Conservation (phyloP, 2,888 invertebrate genomes). For the Siphonodentalium dalli region DNA sequence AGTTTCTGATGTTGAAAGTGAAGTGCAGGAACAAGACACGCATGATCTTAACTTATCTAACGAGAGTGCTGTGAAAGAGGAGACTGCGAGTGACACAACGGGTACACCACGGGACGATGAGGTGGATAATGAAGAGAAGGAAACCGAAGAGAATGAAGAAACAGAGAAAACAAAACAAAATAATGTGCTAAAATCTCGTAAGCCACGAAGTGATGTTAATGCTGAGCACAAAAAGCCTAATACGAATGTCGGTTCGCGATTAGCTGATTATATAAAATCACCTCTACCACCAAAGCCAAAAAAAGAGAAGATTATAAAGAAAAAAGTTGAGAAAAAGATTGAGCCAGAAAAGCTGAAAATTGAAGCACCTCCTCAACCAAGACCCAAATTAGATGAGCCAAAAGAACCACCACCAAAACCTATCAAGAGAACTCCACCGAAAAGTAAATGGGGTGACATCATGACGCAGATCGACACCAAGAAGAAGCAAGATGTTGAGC, state of each 20-base stretch:
- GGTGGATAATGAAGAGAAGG: constrained; percentile 19
- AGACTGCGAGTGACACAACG: neutral
- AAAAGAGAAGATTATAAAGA: constrained; percentile 40
- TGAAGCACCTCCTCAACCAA: constrained; percentile 27
- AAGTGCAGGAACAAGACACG: constrained; percentile 7
- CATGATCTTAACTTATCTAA: constrained; percentile 70
- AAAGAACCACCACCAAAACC: constrained; percentile 40
- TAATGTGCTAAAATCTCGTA: constrained; percentile 19
- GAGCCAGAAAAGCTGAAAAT: constrained; percentile 20
- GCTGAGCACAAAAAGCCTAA: constrained; percentile 50
- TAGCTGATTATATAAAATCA: constrained; percentile 51
- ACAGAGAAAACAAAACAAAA: constrained; percentile 17
- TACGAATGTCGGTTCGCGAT: constrained; percentile 43
- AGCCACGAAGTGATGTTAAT: constrained; percentile 19
- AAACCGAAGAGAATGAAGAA: constrained; percentile 10
- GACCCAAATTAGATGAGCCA: constrained; percentile 22
- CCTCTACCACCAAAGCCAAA: constrained; percentile 44
- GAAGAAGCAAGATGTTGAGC: constrained; percentile 69
- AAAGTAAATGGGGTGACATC: constrained; percentile 58
- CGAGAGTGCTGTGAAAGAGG: constrained; percentile 54
- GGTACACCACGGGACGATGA: constrained; percentile 21
- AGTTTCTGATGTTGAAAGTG: constrained; percentile 1
- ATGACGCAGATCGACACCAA: constrained; percentile 51
- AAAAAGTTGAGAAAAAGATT: constrained; percentile 35
- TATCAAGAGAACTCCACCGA: constrained; percentile 49